phyloP scores from a whole-genome alignment of 2,888 invertebrate genomes.

The Zaprionus bogoriensis region DNA sequence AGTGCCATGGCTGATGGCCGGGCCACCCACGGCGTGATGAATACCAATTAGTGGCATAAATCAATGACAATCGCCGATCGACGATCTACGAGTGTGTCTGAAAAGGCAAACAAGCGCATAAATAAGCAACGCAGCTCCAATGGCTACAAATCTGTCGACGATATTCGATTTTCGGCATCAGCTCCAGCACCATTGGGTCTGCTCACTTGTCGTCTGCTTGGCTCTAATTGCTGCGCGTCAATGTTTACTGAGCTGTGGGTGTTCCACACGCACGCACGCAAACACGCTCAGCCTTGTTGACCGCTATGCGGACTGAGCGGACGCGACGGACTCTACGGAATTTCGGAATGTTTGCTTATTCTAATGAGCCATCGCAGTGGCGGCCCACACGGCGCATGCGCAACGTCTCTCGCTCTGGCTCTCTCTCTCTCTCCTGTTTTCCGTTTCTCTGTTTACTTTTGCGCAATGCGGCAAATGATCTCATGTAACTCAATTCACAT shows the following conservation, averaged over 20 bases:
- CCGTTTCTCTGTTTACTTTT: constrained; percentile 13
- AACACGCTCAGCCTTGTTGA: no score
- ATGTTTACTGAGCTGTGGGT: constrained; percentile 72
- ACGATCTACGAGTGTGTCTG: constrained; percentile 42
- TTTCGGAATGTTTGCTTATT: constrained; percentile 59
- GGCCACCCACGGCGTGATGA: constrained; percentile 71
- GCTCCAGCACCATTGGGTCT: not conserved
- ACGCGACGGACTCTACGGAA: constrained; percentile 16
- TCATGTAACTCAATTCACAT: constrained; percentile 70
- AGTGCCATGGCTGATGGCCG: not conserved
- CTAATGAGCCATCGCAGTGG: constrained; percentile 53
- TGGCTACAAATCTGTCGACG: constrained; percentile 19
- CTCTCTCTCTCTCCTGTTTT: not conserved
- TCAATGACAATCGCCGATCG: constrained; percentile 60
- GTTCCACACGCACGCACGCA: constrained; percentile 60
- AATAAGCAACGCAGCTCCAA: constrained; percentile 43
- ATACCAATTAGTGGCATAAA: constrained; percentile 71
- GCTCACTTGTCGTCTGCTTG: constrained; percentile 51
- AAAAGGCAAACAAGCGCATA: constrained; percentile 63
- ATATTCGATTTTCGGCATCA: constrained; percentile 3
- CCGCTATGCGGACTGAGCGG: no score
- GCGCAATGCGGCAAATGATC: constrained; percentile 58
- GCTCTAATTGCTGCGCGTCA: constrained; percentile 71
- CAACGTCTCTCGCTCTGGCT: constrained; percentile 4
- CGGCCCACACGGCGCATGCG: constrained; percentile 36